Evolutionary conservation across 2,797 vertebrate species (phyloP).

Genomic region (Triplophysa yarkandensis): DNA sequence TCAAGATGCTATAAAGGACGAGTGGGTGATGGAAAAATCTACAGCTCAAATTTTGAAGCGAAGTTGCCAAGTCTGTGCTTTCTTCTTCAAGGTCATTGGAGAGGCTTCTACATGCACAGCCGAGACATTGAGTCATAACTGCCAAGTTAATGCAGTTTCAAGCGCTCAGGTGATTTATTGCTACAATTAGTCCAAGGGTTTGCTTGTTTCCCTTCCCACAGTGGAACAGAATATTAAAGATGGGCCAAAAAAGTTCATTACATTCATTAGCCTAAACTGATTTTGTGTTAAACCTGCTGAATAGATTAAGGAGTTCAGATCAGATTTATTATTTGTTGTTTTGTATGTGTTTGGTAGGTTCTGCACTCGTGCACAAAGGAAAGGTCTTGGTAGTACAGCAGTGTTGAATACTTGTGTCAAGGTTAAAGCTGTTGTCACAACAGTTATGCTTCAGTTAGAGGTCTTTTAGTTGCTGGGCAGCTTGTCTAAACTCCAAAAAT

Average conservation of each 20-base stretch:
- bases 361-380: neutral
- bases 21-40: constrained; percentile 21
- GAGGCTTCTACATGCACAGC: constrained; percentile 23
- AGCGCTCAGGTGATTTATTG: constrained; percentile 37
- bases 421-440: constrained; percentile 15
- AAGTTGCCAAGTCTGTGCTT: constrained; percentile 18
- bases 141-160: constrained; percentile 35
- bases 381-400: neutral
- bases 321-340: neutral
- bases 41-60: constrained; percentile 16
- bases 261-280: neutral
- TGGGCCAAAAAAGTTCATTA: neutral
- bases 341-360: neutral
- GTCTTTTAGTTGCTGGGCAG: constrained; percentile 17
- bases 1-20: constrained; percentile 10
- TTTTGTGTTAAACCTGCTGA: constrained; percentile 3
- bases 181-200: constrained; percentile 35
- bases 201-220: constrained; percentile 3
- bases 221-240: constrained; percentile 8
- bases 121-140: constrained; percentile 42
- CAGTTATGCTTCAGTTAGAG: constrained; percentile 9
- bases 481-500: constrained; percentile 16
- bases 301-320: neutral
- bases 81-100: constrained; percentile 44
- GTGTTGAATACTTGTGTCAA: constrained; percentile 7